Conservation (phyloP, 30 jellyfish, hydroid and myxozoan genomes). For the Pelagia noctiluca region DNA sequence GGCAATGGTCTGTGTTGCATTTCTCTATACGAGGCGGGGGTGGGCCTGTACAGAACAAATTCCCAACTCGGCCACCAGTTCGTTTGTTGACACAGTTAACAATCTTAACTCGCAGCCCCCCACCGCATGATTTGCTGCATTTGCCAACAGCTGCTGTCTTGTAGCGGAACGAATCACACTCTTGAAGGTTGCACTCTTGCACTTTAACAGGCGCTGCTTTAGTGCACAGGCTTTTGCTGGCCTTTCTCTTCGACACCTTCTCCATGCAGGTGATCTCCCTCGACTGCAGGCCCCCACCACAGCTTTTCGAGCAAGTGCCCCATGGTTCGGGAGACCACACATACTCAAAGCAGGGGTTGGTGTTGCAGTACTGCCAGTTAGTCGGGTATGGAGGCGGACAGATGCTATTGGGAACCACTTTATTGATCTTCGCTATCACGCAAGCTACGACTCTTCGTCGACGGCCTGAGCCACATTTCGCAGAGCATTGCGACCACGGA, state of each 20-base stretch:
- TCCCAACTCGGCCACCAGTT: conserved; percentile 68
- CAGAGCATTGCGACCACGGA: conserved; percentile 85
- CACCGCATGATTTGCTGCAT: conserved; percentile 93
- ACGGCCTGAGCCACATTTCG: conserved; percentile 84
- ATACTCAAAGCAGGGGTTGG: conserved; percentile 68
- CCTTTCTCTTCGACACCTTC: conserved; percentile 23
- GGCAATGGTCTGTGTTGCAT: conserved; percentile 84
- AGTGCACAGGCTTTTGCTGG: conserved; percentile 47
- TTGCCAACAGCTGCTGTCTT: conserved; percentile 57
- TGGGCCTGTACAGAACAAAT: conserved; percentile 85
- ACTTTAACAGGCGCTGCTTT: conserved; percentile 46
- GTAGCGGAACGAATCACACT: conserved; percentile 84
- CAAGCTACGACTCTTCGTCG: conserved; percentile 83
- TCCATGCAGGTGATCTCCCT: conserved; percentile 68
- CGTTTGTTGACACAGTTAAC: conserved; percentile 78
- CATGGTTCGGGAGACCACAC: conserved; percentile 76
- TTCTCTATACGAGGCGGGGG: conserved; percentile 82
- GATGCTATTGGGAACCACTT: conserved; percentile 23
- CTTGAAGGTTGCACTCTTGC: conserved; percentile 63
- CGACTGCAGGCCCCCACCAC: conserved; percentile 85
- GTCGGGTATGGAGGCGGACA: conserved; percentile 81
- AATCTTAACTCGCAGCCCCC: conserved; percentile 78
- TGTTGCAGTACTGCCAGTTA: conserved; percentile 45
- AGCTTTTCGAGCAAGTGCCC: conserved; percentile 78
- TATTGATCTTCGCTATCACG: conserved; percentile 13